Conservation (phyloP, 1,140 invertebrate species). For the Palaemon carinicauda region DNA sequence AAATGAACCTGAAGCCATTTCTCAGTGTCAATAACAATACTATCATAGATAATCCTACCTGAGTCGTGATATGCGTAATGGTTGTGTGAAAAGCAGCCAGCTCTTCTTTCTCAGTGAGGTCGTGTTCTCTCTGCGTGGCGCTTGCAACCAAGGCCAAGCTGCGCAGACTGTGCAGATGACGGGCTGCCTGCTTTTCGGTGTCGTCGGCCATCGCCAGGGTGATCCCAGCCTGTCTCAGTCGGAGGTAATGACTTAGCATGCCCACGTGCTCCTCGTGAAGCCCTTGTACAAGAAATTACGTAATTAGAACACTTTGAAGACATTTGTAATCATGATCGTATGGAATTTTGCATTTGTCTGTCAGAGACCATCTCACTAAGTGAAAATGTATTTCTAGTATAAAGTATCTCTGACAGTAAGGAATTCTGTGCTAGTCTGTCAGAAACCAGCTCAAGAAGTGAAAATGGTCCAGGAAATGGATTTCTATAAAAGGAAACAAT, state of each 20-base stretch:
- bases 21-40: background rate
- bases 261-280: constrained; percentile 36
- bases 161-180: constrained; percentile 32
- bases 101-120: constrained; percentile 31
- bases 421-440: too few relatives aligned
- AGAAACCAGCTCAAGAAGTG: too few relatives aligned
- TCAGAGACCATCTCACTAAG: too few relatives aligned
- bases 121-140: constrained; percentile 14
- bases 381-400: too few relatives aligned
- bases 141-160: background rate
- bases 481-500: too few relatives aligned
- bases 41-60: background rate
- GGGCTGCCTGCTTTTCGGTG: constrained; percentile 19
- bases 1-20: too few relatives aligned
- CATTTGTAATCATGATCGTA: too few relatives aligned
- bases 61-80: constrained; percentile 43
- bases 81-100: constrained; percentile 43
- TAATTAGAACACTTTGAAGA: background rate
- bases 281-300: background rate
- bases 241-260: background rate
- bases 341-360: too few relatives aligned
- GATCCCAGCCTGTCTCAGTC: background rate
- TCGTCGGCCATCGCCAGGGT: background rate
- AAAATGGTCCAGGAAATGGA: too few relatives aligned
- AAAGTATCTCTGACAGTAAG: too few relatives aligned